Evolutionary conservation across 2,797 vertebrate species (phyloP).

Genomic region (Oryzias dopingdopingensis): DNA sequence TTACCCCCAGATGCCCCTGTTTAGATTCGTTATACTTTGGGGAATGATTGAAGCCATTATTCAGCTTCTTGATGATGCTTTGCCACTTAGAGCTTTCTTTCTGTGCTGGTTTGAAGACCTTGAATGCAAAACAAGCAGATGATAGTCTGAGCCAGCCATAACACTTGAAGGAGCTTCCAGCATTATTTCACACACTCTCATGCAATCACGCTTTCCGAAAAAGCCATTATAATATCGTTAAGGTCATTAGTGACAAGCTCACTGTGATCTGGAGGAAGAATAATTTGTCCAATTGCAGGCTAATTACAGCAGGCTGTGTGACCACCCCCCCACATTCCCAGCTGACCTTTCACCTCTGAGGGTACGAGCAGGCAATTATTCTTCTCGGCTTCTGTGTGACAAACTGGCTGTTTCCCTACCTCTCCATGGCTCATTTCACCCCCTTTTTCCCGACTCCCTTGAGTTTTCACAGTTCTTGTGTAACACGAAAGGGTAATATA

Average conservation of each 20-base stretch:
- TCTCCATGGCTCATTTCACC: constrained; percentile 24
- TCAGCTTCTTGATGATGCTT: constrained; percentile 29
- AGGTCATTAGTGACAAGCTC: constrained; percentile 39
- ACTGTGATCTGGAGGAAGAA: constrained; percentile 33
- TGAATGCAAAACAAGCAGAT: constrained; percentile 18
- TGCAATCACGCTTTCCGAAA: constrained; percentile 23
- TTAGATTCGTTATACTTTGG: constrained; percentile 35
- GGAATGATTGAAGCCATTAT: constrained; percentile 26
- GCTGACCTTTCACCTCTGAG: constrained; percentile 77
- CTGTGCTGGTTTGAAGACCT: constrained; percentile 14
- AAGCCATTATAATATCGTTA: constrained; percentile 37
- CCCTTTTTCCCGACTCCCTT: constrained; percentile 6
- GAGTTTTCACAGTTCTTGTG: constrained; percentile 26
- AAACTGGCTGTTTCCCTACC: constrained; percentile 37
- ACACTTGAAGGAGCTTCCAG: not conserved
- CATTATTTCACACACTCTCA: constrained; percentile 23
- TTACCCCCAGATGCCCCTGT: constrained; percentile 55
- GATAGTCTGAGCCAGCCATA: constrained; percentile 2
- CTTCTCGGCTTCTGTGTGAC: constrained; percentile 76
- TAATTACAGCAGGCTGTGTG: constrained; percentile 71
- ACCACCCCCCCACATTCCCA: constrained; percentile 54
- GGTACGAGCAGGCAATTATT: constrained; percentile 78
- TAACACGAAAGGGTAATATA: constrained; percentile 31
- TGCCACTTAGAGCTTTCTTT: constrained; percentile 20
- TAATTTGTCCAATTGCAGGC: constrained; percentile 65